A percentile compares a stretch with the other conserved stretches of the same genome.
These are phyloP conservation scores for Scaptodrosophila lebanonensis DNA, from an alignment of 1,140 invertebrate species.

Conservation along the genomic window DNA sequence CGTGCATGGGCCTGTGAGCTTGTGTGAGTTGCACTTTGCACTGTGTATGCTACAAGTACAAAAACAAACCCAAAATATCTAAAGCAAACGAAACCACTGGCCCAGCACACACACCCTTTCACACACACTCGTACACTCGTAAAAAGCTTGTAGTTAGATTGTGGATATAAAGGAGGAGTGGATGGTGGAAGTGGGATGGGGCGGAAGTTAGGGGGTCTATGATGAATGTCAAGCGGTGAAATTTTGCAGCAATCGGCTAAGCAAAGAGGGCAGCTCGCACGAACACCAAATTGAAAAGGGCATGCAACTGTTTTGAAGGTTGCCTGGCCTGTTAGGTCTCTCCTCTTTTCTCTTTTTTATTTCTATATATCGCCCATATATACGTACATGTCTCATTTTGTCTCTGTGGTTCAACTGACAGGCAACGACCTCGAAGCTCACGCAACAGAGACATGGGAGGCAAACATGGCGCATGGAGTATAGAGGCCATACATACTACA, in stretches of 20 bases:
- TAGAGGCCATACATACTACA: constrained; percentile 5
- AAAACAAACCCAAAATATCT: constrained; percentile 66
- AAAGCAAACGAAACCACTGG: constrained; percentile 48
- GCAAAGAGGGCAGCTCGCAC: constrained; percentile 10
- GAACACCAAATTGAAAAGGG: constrained; percentile 63
- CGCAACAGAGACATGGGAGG: no score
- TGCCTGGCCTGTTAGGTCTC: constrained; percentile 10
- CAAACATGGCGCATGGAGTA: no score
- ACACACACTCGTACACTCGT: not conserved
- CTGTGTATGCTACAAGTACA: constrained; percentile 22
- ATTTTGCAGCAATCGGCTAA: constrained; percentile 49
- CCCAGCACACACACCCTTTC: constrained; percentile 25
- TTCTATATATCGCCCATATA: no score
- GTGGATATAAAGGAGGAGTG: no score
- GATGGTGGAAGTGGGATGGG: no score
- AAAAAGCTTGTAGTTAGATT: no score
- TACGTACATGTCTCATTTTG: no score
- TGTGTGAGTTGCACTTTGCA: not conserved
- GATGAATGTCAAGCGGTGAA: constrained; percentile 74
- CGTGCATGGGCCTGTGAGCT: not conserved
- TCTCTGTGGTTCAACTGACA: no score
- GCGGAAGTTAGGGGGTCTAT: constrained; percentile 24
- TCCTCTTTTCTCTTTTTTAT: not conserved
- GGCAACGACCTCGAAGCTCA: no score
- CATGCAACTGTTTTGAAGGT: constrained; percentile 73